Conservation (phyloP, 2,113 vertebrate genomes). For the Chloropsis cyanopogon region DNA sequence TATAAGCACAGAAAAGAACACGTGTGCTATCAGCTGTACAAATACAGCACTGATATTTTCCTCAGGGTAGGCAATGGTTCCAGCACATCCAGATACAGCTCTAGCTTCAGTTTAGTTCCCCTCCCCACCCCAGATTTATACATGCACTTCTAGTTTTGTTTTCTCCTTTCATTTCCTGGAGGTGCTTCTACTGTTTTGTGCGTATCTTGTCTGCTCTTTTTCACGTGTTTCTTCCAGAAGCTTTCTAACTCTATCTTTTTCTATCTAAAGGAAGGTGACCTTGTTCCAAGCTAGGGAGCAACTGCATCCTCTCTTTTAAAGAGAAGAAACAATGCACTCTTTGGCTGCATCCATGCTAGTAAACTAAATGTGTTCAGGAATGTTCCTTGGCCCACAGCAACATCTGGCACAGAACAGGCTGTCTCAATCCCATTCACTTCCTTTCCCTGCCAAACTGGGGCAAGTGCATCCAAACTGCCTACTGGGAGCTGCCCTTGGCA, state of each 20-base stretch:
- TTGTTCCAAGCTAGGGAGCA: neutral
- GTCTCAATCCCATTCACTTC: neutral
- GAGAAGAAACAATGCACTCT: neutral
- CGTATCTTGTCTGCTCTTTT: neutral
- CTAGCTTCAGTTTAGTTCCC: neutral
- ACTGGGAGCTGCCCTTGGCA: constrained; percentile 30
- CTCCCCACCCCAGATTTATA: neutral
- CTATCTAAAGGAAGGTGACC: neutral
- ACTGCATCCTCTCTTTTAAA: neutral
- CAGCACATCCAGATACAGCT: neutral
- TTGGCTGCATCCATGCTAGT: constrained; percentile 9
- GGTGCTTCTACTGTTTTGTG: neutral
- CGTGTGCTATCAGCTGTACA: neutral
- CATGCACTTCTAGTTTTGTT: neutral
- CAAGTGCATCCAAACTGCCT: neutral
- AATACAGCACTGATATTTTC: neutral
- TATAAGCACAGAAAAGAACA: neutral
- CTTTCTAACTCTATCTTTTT: neutral
- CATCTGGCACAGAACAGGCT: constrained; percentile 6
- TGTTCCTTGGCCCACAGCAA: constrained; percentile 13
- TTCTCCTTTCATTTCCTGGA: neutral
- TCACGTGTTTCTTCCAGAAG: neutral
- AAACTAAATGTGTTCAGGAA: constrained; percentile 32
- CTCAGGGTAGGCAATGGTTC: neutral
- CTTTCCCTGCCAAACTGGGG: neutral